Evolutionary conservation across 1,140 invertebrate genomes (phyloP), one percentile per base, ranked within the genome.

Genomic region (Brachionus calyciflorus): DNA sequence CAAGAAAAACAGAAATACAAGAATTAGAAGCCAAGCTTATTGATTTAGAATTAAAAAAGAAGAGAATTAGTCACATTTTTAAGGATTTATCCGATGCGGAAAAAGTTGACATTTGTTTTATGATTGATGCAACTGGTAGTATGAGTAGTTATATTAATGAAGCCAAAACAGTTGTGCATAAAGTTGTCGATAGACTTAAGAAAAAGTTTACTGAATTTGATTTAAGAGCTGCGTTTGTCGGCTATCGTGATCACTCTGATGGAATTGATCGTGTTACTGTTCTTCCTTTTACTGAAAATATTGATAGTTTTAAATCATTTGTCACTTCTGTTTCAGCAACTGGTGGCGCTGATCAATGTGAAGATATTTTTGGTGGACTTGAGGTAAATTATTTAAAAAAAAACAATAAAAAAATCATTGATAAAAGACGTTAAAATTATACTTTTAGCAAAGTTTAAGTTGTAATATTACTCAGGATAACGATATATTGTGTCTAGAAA

Each of bases 81-180:
- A 37, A 60, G 17, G 33, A 60, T 21, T 60, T 60, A 10, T 14
- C 28, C 30, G 17, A 60, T 37, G 57, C 57, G 12, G 57, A 60
- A 60, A 60, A 60, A 37, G 63, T 68, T 46, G 63, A 68, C n/a
- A 26, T 48, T 46, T 68, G 63, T 48, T 68, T 68, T 28, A 44
- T 68, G 24, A 46, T 68, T 26, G 63, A 68, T 46, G 17, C 28
- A 26, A 68, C 63, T 46, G 63, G 63, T 48, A 68, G 63, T n/a
- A 68, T 68, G 63, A 6, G 3, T 3, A 21, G 12, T 9, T 68
- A 68, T 46, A 44, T 68, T 14, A 33, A 44, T 68, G 63, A 28
- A 46, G 30, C 63, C 21, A 46, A 46, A 30, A 68, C 12, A 28
- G 40, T 46, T 4, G 30, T 68, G 24, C 40, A 46, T 14, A 30